phyloP scores from a whole-genome alignment of 1,140 invertebrate genomes.

The Tachypleus tridentatus region DNA sequence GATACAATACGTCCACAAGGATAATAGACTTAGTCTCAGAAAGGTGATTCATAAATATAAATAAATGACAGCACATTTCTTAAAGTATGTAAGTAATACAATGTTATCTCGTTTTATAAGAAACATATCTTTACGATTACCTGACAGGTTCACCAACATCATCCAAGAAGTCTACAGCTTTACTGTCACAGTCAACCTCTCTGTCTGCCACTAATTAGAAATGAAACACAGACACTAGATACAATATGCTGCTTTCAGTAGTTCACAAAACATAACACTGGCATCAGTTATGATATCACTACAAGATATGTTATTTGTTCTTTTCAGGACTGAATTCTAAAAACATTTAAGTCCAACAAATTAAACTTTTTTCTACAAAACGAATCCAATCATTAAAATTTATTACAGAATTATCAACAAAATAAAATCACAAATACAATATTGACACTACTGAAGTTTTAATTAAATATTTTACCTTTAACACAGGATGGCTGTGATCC shows the following conservation, averaged over 20 bases:
- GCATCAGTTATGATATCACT: background rate
- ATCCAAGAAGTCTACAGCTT: conserved; percentile 10
- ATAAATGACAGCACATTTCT: background rate
- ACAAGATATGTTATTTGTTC: background rate
- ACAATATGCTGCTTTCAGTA: background rate
- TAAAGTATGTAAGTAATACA: background rate
- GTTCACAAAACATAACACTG: background rate
- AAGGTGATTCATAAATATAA: background rate
- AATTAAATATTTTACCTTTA: conserved; percentile 11
- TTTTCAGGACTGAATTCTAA: background rate
- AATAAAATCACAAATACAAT: too few relatives aligned
- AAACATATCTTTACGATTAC: background rate
- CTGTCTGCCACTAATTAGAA: conserved; percentile 8
- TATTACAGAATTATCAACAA: too few relatives aligned
- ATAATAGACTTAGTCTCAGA: background rate
- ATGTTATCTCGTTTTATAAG: background rate
- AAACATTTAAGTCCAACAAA: background rate
- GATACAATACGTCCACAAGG: background rate
- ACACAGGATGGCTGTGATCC: conserved; percentile 10
- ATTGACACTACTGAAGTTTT: too few relatives aligned
- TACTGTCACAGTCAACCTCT: conserved; percentile 7
- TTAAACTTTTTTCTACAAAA: background rate
- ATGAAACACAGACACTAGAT: background rate
- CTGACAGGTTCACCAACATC: conserved; percentile 14
- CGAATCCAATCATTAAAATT: background rate